Evolutionary conservation across 2,888 invertebrate species (phyloP), one percentile per base, ranked within the genome.

Genomic region (Ichneumoninae sp.): DNA sequence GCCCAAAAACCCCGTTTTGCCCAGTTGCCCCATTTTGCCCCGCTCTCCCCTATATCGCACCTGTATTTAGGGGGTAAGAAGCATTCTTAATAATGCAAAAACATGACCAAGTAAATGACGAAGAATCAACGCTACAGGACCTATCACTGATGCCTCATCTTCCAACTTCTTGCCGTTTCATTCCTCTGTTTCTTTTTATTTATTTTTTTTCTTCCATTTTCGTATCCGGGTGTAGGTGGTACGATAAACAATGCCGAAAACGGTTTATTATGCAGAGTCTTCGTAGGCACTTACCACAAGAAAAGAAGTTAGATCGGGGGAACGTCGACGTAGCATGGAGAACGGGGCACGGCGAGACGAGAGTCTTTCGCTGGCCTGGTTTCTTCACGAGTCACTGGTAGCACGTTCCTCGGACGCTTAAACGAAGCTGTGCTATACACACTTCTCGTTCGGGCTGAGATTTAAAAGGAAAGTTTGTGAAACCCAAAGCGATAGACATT

Each of bases 181-280:
- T 19, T 3, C 16, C 44, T 19, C 13, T 16, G 33, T 57, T 57
- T 54, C 3, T 77, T 57, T 60, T 30, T 70, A 8, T 40, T 6
- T 65, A 40, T 44, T 44, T 60, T 22, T 78, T 57, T 77, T 44
- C 69, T 19, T 57, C 30, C 19, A 70, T 50, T 47, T 36, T 50
- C 52, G 50, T 50, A 65, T 50, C 40, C 70, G 36, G n/a, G n/a
- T n/a, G 60, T 47, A 71, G 26, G 71, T 26, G 40, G 30, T 26
- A 57, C 60, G 44, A 80, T 80, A 80, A 74, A 80, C 68, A 74
- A 80, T 80, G 57, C 80, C 16, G 47, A 74, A 60, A 80, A 69
- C 60, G 74, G 47, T 80, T 80, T 80, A 74, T 80, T 80, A 80
- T 80, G 68, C 80, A 60, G 66, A 47, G 54, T 54, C 47, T 68